Evolutionary conservation across 2,888 invertebrate species (phyloP), one percentile per base, ranked within the genome.

Genomic region (Drosophila falleni): DNA sequence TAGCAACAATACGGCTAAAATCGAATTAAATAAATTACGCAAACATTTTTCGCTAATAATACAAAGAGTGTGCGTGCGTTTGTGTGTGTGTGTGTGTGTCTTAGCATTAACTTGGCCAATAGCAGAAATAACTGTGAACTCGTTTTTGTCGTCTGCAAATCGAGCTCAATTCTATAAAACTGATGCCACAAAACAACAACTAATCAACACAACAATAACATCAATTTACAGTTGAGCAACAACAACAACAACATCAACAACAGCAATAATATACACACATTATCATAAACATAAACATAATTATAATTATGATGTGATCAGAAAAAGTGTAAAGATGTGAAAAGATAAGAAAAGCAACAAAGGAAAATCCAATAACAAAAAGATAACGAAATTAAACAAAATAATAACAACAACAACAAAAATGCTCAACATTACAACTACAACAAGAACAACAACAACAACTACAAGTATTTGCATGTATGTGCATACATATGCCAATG

Each of bases 391-490:
- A 56, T 31, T 9, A 44, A 41, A 15, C 13, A 26, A 56, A 15
- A 11, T 35, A 16, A 55, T 19, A 13, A n/a, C 3, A 44, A 44
- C 13, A 44, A 44, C 41, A 29, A 41, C 53, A 37, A 37, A 66
- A 71, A 63, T 67, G 72, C 60, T 55, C 72, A 71, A 67, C 29
- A 39, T 42, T 31, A 35, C 67, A 70, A 63, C 31, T 44, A 50
- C 44, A 29, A 29, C 6, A 6, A 33, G 49, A 42, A 11, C 56
- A 56, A 29, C 49, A 42, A 11, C 56, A 56, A 29, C 49, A 39
- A 56, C 51, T 23, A 50, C 8, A 56, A 56, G 49, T 47, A 66
- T 41, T 60, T 69, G 65, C 63, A 67, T 70, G 60, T 64, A 54
- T 58, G 53, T 35, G 13, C 33, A 50, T 16, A 35, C 50, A 49